Percentiles rank a stretch among this genome's conserved stretches.
Conservation (phyloP, 2,888 invertebrate species). For the Callimorpha dominula region DNA sequence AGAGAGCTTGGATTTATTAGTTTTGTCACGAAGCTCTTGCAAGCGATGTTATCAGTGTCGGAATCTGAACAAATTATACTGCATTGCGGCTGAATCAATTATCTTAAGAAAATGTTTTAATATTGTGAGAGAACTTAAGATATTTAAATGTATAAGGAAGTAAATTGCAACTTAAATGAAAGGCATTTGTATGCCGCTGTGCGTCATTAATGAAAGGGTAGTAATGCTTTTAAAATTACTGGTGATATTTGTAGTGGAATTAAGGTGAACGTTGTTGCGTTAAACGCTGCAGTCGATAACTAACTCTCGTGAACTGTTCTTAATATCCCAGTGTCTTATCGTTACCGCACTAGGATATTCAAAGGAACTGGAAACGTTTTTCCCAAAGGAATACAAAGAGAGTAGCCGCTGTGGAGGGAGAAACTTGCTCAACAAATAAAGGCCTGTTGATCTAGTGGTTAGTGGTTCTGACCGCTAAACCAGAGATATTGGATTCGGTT, state of each 20-base stretch:
- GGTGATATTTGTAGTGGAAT: not conserved
- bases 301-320: no score
- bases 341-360: no score
- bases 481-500: no score
- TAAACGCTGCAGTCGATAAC: not conserved
- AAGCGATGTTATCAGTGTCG: conserved; percentile 37
- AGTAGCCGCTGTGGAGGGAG: no score
- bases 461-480: no score
- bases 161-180: not conserved
- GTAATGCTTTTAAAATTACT: not conserved
- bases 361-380: no score
- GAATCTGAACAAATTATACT: conserved; percentile 52
- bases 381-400: no score
- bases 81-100: conserved; percentile 51
- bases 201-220: no score
- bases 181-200: no score
- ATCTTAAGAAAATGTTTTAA: conserved; percentile 5
- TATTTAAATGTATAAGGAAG: not conserved
- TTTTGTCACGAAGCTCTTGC: conserved; percentile 56
- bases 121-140: not conserved
- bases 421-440: no score
- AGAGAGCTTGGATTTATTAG: conserved; percentile 50
- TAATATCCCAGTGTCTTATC: no score
- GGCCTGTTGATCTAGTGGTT: no score
- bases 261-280: not conserved